A percentile compares a stretch with the other conserved stretches of the same genome.
Evolutionary conservation across 2,888 invertebrate species (phyloP).

Genomic region (Melieria crassipennis): DNA sequence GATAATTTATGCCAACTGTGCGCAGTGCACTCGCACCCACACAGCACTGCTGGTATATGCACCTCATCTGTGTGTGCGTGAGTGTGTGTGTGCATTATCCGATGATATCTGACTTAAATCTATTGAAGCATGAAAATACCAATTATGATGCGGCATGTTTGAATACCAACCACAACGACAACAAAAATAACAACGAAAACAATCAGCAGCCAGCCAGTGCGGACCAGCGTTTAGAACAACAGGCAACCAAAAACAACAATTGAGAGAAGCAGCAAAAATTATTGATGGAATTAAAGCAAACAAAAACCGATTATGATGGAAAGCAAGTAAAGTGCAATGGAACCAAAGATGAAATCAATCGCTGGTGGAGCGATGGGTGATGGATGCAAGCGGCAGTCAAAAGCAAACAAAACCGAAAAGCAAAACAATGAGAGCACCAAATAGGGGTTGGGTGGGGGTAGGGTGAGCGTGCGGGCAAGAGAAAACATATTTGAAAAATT

Average conservation of each 20-base stretch:
- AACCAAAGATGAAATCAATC: neutral
- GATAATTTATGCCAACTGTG: slow-evolving; percentile 43
- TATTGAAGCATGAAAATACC: slow-evolving; percentile 45
- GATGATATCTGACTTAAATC: slow-evolving; percentile 37
- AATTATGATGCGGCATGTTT: slow-evolving; percentile 43
- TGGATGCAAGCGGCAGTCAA: no score
- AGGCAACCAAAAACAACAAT: slow-evolving; percentile 29
- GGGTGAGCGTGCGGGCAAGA: no score
- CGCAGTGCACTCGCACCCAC: neutral
- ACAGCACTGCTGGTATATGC: neutral
- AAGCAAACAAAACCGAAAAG: no score
- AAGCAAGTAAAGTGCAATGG: neutral
- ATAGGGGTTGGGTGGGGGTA: no score
- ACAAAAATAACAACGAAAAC: slow-evolving; percentile 21
- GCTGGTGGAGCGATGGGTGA: neutral
- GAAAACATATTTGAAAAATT: slow-evolving; percentile 18
- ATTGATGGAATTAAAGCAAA: slow-evolving; percentile 50
- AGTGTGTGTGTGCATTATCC: neutral
- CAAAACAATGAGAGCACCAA: no score
- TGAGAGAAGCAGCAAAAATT: slow-evolving; percentile 28
- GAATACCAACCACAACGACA: slow-evolving; percentile 36
- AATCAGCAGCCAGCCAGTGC: slow-evolving; percentile 16
- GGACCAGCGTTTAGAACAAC: slow-evolving; percentile 24
- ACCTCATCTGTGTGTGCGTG: neutral
- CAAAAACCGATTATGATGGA: slow-evolving; percentile 50